phyloP scores from a whole-genome alignment of 2,113 vertebrate genomes.

The Isurus oxyrinchus region DNA sequence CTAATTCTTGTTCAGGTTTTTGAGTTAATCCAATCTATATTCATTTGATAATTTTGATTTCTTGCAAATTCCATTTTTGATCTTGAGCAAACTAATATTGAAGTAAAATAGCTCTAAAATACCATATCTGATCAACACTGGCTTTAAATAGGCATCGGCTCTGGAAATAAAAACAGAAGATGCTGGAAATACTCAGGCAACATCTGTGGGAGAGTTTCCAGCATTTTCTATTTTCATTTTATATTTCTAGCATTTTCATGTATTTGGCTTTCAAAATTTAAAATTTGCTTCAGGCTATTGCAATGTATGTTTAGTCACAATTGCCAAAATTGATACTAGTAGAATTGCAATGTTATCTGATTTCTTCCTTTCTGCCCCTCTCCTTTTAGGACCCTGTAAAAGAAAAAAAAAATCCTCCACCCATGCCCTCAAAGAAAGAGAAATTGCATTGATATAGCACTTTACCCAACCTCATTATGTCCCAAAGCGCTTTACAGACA shows the following conservation, averaged over 20 bases:
- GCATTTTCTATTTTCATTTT: too few relatives aligned
- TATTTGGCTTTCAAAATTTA: not conserved
- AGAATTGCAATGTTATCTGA: not conserved
- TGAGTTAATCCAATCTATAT: not conserved
- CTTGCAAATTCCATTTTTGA: not conserved
- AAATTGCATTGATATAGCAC: not conserved
- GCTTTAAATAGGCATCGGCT: not conserved
- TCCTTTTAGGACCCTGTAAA: not conserved
- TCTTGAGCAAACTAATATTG: not conserved
- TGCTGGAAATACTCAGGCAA: too few relatives aligned
- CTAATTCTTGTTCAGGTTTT: not conserved
- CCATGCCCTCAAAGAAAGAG: not conserved
- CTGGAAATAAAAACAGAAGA: not conserved
- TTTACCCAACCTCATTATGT: not conserved
- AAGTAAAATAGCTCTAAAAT: not conserved
- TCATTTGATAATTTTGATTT: not conserved
- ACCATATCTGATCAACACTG: not conserved
- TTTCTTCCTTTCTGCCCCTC: not conserved
- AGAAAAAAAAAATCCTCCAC: too few relatives aligned
- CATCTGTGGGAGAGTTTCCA: too few relatives aligned
- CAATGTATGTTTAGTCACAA: not conserved
- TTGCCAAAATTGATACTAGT: not conserved
- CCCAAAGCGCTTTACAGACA: not conserved
- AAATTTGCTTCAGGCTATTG: not conserved
- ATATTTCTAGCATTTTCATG: too few relatives aligned